phyloP scores from a whole-genome alignment of 1,140 invertebrate genomes.

The Camponotus vicinus region DNA sequence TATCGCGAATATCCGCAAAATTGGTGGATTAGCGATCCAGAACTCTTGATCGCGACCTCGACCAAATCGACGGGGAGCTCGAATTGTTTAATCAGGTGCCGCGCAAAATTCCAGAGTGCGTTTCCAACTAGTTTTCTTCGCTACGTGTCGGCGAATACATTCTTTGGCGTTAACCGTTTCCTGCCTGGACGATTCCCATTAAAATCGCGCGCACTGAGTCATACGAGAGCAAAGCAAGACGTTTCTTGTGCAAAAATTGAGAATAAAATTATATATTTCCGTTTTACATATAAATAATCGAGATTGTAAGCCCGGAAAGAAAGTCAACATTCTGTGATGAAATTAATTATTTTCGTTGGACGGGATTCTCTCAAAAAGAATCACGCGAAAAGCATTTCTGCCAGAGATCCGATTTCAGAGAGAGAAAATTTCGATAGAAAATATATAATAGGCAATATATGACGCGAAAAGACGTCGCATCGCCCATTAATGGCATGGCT shows the following conservation, averaged over 20 bases:
- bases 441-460: neutral
- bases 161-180: neutral
- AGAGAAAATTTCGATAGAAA: slow-evolving; percentile 1
- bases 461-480: slow-evolving; percentile 41
- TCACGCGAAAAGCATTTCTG: neutral
- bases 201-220: neutral
- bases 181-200: neutral
- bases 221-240: neutral
- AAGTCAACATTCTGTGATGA: neutral
- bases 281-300: neutral
- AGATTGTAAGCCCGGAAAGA: neutral
- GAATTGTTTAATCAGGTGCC: slow-evolving; percentile 56
- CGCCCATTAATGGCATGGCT: slow-evolving; percentile 18
- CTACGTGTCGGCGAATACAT: neutral
- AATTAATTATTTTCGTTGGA: too few relatives aligned
- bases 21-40: neutral
- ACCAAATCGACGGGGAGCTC: slow-evolving; percentile 4
- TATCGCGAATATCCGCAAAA: neutral
- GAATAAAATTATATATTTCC: neutral
- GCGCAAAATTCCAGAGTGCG: slow-evolving; percentile 14
- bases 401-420: slow-evolving; percentile 1
- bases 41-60: slow-evolving; percentile 38
- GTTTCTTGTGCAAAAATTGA: neutral
- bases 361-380: neutral
- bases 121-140: slow-evolving; percentile 11